These are phyloP conservation scores for Gallinago undulata DNA, from an alignment of 2,113 vertebrate species.

Conservation along the genomic window DNA sequence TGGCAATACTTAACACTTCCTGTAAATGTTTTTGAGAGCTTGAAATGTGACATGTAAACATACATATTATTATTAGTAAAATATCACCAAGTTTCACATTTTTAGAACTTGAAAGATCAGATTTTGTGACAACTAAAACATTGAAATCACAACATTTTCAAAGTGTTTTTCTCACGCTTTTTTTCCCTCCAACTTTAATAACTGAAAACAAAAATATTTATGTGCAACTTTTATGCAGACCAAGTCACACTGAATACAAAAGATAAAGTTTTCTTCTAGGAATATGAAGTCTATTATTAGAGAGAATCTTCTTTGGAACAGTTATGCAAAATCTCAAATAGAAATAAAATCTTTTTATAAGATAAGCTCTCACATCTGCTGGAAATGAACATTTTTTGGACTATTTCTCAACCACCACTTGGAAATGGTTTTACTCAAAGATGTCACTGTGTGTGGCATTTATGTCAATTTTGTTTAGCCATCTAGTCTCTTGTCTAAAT, in stretches of 20 bases:
- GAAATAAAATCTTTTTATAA: not conserved
- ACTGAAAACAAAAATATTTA: not conserved
- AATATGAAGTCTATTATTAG: constrained; percentile 14
- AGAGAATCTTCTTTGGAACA: not conserved
- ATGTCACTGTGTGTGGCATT: not conserved
- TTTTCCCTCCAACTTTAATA: not conserved
- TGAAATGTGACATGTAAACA: constrained; percentile 1
- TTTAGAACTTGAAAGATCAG: not conserved
- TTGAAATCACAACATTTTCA: not conserved
- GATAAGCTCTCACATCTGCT: not conserved
- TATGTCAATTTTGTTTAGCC: not conserved
- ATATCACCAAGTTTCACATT: not conserved
- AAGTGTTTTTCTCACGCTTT: not conserved
- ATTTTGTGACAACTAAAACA: not conserved
- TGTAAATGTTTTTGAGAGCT: not conserved
- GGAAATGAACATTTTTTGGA: not conserved
- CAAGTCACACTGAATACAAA: not conserved
- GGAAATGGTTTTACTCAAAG: not conserved
- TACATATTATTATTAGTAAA: not conserved
- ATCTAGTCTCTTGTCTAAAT: not conserved
- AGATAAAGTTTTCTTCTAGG: constrained; percentile 13
- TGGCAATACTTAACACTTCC: not conserved
- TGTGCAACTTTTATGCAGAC: not conserved
- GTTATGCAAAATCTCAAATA: not conserved
- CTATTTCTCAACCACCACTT: not conserved